Conservation (phyloP, 1,140 invertebrate species). For the Phenacoccus solenopsis region DNA sequence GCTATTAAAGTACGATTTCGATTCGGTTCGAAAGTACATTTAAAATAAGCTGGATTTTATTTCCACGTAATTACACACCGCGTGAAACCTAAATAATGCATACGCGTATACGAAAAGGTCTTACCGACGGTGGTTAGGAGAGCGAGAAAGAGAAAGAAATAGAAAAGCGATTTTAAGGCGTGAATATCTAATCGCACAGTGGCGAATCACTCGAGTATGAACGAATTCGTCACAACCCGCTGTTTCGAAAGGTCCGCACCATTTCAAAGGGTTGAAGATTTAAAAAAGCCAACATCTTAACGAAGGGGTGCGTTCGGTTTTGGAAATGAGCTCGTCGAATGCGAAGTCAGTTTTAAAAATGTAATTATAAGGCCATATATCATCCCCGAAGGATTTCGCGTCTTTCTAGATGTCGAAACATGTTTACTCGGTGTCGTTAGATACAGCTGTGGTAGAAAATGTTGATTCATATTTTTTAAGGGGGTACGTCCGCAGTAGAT, state of each 20-base stretch:
- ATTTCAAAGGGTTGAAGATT: background rate
- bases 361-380: conserved; percentile 16
- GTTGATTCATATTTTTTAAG: background rate
- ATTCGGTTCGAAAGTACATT: too few species aligned
- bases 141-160: background rate
- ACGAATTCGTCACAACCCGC: conserved; percentile 5
- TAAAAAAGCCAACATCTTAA: too few species aligned
- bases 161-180: background rate
- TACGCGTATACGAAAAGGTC: background rate
- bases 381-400: conserved; percentile 8
- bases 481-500: too few species aligned
- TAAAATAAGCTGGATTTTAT: background rate
- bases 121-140: too few species aligned
- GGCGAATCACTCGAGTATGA: background rate
- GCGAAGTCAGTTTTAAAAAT: conserved; percentile 11
- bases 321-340: background rate
- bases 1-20: background rate
- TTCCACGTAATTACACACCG: conserved; percentile 1
- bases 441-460: conserved; percentile 12
- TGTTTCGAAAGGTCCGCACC: background rate
- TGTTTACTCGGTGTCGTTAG: conserved; percentile 8
- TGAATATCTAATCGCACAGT: background rate
- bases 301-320: background rate
- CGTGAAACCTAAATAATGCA: background rate
- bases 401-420: conserved; percentile 10